Evolutionary conservation across 1,140 invertebrate genomes (phyloP).

Genomic region (Cepaea nemoralis): DNA sequence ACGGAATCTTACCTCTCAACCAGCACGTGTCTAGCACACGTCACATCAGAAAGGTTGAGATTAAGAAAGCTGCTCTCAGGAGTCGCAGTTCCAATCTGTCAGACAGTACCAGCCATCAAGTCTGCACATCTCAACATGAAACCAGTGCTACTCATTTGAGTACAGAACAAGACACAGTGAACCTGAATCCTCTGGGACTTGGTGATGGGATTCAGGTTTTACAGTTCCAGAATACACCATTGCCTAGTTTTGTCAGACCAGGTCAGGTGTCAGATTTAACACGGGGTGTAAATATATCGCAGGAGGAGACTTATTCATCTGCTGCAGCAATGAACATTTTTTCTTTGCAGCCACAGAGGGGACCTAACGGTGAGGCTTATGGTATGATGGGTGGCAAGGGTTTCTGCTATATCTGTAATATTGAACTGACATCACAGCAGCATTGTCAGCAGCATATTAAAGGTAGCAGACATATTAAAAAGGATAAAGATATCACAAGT

Average conservation of each 20-base stretch:
- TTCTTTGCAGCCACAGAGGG: not conserved
- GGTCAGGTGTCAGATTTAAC: not conserved
- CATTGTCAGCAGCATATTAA: constrained; percentile 54
- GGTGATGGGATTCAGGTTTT: constrained; percentile 16
- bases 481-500: not conserved
- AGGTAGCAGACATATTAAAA: constrained; percentile 49
- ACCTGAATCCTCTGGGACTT: constrained; percentile 40
- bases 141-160: not conserved
- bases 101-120: no score
- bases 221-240: not conserved
- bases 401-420: constrained; percentile 52
- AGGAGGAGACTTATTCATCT: not conserved
- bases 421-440: constrained; percentile 54
- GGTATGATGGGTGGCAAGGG: constrained; percentile 44
- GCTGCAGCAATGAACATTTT: not conserved
- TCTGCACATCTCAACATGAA: not conserved
- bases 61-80: constrained; percentile 2
- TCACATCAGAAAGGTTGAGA: constrained; percentile 43
- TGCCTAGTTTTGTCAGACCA: not conserved
- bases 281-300: not conserved
- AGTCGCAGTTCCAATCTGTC: no score
- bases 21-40: constrained; percentile 45
- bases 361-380: constrained; percentile 26
- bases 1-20: constrained; percentile 43
- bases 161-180: constrained; percentile 38